Conservation (phyloP, 2,888 invertebrate genomes). For the Eledone cirrhosa region DNA sequence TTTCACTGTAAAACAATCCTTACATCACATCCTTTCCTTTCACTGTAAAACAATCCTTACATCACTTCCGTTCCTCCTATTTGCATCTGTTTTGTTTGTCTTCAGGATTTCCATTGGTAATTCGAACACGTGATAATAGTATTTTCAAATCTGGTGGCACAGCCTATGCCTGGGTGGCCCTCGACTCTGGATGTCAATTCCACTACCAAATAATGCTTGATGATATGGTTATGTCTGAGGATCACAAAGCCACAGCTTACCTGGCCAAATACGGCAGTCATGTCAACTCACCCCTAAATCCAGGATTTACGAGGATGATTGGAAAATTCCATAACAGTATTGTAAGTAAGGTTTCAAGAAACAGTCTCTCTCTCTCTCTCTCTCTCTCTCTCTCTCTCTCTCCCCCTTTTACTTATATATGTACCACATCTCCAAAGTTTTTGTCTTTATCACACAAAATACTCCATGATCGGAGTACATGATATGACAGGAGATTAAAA, state of each 20-base stretch:
- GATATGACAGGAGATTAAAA: too few relatives aligned
- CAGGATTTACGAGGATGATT: constrained; percentile 1
- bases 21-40: too few relatives aligned
- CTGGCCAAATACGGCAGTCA: neutral
- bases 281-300: neutral
- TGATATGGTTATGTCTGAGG: neutral
- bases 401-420: too few relatives aligned
- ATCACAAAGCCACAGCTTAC: neutral
- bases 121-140: constrained; percentile 1
- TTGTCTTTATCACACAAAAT: too few relatives aligned
- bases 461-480: too few relatives aligned
- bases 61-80: too few relatives aligned
- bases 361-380: too few relatives aligned
- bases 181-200: neutral
- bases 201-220: constrained; percentile 25
- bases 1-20: too few relatives aligned
- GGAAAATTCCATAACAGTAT: constrained; percentile 16
- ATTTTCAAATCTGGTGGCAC: neutral
- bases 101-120: neutral
- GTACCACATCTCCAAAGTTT: too few relatives aligned
- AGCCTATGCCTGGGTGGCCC: neutral
- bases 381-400: too few relatives aligned
- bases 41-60: too few relatives aligned
- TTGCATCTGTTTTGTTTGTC: neutral
- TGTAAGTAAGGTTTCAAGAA: neutral